These are phyloP conservation scores for Chloebia gouldiae DNA, from an alignment of 2,113 vertebrate genomes.

Conservation along the genomic window DNA sequence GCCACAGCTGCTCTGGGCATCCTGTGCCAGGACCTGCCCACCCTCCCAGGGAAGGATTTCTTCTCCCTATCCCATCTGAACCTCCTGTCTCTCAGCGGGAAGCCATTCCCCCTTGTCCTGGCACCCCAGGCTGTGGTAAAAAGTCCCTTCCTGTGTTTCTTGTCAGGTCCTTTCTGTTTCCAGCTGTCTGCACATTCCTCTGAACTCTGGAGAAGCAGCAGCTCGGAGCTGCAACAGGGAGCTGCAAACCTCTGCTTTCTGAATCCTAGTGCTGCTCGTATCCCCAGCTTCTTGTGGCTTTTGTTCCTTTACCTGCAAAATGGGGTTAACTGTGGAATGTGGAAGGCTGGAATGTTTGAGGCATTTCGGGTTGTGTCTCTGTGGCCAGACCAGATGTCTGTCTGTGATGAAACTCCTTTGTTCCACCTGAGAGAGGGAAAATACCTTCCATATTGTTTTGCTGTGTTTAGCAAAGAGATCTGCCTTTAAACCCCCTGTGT, in stretches of 20 bases:
- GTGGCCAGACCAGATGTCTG: background rate
- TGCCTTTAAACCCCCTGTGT: background rate
- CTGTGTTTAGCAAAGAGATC: background rate
- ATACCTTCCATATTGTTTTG: background rate
- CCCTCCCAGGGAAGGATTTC: background rate
- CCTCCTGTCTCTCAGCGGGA: background rate
- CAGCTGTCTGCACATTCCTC: background rate
- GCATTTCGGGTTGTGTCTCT: rapidly evolving
- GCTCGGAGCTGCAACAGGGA: background rate
- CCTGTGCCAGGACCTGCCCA: background rate
- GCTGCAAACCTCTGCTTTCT: background rate
- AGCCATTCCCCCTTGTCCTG: background rate
- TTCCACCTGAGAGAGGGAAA: background rate
- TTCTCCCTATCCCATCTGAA: background rate
- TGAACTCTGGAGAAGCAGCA: background rate
- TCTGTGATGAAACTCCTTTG: background rate
- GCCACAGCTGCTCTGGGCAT: background rate
- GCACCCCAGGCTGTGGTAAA: background rate
- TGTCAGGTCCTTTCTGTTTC: background rate
- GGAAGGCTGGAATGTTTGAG: background rate
- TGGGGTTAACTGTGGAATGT: background rate
- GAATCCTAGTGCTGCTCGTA: background rate
- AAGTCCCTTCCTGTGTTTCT: background rate
- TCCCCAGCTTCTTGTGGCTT: rapidly evolving
- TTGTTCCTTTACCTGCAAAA: background rate